Base-by-base conservation (phyloP, 2,797 vertebrate species). In the Fistularia tabacaria region DNA sequence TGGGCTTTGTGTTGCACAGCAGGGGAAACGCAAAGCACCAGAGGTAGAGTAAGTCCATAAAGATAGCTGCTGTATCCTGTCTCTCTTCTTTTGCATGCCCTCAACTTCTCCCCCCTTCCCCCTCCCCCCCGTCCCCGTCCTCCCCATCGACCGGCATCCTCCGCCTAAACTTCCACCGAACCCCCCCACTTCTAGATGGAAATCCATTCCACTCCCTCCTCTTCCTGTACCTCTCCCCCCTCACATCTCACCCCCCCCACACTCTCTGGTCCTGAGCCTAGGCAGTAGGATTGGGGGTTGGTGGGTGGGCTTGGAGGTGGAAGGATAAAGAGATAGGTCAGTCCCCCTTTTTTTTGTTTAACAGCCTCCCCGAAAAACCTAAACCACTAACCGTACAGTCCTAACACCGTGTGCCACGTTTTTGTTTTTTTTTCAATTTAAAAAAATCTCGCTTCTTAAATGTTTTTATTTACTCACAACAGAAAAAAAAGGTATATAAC, bases 11-110 rank as follows among this genome's bases (percentile, higher is more conserved):
- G 51, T 81, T 73, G 69, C 74, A 56, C 74, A 64, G 80, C 64
- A 40, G 58, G 62, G 64, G 54, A 15, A 67, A 50, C 48, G 10
- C 57, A n/a, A 49, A 76, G 59, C 64, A 47, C 10, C 38, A 55
- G 70, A 46, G 45, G 73, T 68, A 69, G 74, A 66, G 66, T 68
- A 46, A 80, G 57, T 75, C 79, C 73, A 64, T 79, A 79, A 85
- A 88, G 82, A 85, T 72, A 79, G 79, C 66, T 54, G 89, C 62
- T 84, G 66, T 88, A 84, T 90, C 85, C 85, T 89, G 85, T 88
- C 71, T 89, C 63, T 89, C 73, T 84, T 83, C 74, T 89, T 66
- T 83, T 62, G 61, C 77, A 80, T 81, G 77, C 70, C 66, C 59
- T 80, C 76, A 49, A 64, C 76, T 58, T 67, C 68, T 78, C 69